Evolutionary conservation across 1,140 invertebrate genomes (phyloP).

Genomic region (Solenopsis fugax): DNA sequence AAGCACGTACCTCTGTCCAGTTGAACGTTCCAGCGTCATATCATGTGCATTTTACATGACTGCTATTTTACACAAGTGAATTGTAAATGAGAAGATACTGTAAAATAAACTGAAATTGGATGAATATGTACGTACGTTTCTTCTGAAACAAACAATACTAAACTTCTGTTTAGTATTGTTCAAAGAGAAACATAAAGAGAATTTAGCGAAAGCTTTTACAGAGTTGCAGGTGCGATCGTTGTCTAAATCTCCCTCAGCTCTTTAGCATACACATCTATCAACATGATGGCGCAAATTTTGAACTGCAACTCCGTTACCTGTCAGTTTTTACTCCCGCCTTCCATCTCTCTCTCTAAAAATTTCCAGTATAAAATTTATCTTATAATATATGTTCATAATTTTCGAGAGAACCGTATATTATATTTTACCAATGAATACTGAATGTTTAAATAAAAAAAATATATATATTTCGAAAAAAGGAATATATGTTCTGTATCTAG

Average conservation of each 20-base stretch:
- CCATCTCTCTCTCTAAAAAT: not conserved
- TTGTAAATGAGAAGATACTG: not conserved
- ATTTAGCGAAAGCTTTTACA: not conserved
- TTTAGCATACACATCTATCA: conserved; percentile 31
- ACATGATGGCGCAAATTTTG: conserved; percentile 18
- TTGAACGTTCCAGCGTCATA: not conserved
- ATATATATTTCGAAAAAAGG: not conserved
- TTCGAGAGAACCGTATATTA: not conserved
- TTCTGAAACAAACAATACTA: too few species aligned
- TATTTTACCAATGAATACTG: not conserved
- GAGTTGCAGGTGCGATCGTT: conserved; percentile 16
- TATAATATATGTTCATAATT: not conserved
- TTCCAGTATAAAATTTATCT: not conserved
- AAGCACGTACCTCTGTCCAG: not conserved
- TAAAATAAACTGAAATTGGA: not conserved
- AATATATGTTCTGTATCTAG: not conserved
- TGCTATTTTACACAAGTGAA: not conserved
- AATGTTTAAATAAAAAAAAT: not conserved
- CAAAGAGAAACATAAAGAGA: not conserved
- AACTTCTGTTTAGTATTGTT: conserved; percentile 20
- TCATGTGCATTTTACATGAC: not conserved
- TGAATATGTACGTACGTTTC: not conserved
- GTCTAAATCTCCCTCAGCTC: conserved; percentile 9
- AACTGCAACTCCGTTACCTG: not conserved
- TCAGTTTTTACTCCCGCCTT: not conserved